Evolutionary conservation across 2,888 invertebrate genomes (phyloP), one percentile per base, ranked within the genome.

Genomic region (Macrostomum cliftonense): DNA sequence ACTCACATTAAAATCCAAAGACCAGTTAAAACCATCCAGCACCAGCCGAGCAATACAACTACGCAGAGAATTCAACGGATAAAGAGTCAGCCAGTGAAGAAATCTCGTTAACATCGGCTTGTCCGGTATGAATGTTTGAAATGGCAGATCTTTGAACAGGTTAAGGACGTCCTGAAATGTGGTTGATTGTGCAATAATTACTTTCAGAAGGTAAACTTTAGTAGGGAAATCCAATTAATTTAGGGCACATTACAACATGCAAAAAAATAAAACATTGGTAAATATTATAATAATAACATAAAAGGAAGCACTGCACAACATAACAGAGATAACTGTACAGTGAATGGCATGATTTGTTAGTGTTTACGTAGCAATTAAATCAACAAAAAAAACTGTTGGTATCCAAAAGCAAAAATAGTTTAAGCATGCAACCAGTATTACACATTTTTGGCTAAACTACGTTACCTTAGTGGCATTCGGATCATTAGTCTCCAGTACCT

Each of bases 1-100:
- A 28, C 28, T 28, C 28, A 28, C 28, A 28, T 28, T 28, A 58
- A 59, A 59, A 52, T 75, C 73, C 28, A 76, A 71, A 44, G 76
- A 76, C 81, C 82, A 83, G 68, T 82, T 80, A 50, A 83, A 72
- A 54, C 78, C 74, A 16, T 76, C 75, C 37, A 83, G 72, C 47
- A 83, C 76, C 57, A 79, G 73, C 46, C 82, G 74, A 0, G 80
- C 78, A 55, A 83, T 71, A 60, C 77, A 77, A 64, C 76, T 81
- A 61, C 81, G 78, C 2, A 75, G 71, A 0, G 77, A 73, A 38
- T 73, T 71, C 37, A 78, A 73, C 42, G 77, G 71, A 61, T 74
- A 75, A 56, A 77, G 74, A 21, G 80, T 68, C 47, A 84, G 62
- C 79, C 82, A 81, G 54, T 71, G 72, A 1, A 77, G 76, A 13